phyloP scores from a whole-genome alignment of 2,797 vertebrate genomes.

The Spinus pinus region DNA sequence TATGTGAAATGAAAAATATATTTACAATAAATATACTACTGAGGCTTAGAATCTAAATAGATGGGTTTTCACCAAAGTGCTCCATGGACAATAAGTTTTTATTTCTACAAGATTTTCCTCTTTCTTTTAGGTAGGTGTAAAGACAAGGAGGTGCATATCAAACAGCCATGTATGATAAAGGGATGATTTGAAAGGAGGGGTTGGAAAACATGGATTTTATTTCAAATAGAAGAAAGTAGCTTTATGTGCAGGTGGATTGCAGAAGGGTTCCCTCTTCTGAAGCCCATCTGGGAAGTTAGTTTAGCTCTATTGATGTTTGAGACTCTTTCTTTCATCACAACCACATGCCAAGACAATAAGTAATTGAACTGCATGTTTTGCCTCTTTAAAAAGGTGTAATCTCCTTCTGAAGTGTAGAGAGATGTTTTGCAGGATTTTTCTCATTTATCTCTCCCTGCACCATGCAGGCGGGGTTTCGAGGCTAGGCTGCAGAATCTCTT shows the following conservation, averaged over 20 bases:
- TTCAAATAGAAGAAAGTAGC: conserved; percentile 51
- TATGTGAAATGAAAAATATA: background rate
- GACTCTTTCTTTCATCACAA: conserved; percentile 76
- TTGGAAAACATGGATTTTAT: conserved; percentile 42
- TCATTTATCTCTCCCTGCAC: conserved; percentile 79
- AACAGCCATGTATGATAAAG: conserved; percentile 55
- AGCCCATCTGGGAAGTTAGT: conserved; percentile 81
- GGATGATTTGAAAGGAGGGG: conserved; percentile 23
- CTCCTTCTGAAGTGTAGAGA: conserved; percentile 77
- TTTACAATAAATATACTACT: background rate
- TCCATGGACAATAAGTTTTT: background rate
- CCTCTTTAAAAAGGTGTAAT: conserved; percentile 84
- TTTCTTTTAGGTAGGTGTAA: background rate
- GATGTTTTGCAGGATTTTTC: conserved; percentile 81
- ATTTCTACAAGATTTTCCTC: background rate
- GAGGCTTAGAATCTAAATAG: background rate
- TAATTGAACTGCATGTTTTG: conserved; percentile 81
- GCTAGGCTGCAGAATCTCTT: conserved; percentile 69
- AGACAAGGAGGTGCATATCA: conserved; percentile 19
- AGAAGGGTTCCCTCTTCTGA: conserved; percentile 70
- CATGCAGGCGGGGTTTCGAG: conserved; percentile 76
- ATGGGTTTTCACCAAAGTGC: background rate
- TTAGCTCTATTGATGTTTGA: conserved; percentile 81
- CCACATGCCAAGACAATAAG: conserved; percentile 81
- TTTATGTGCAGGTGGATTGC: conserved; percentile 78